Conservation (phyloP, 2,888 invertebrate species). For the Dorcus parallelipipedus region DNA sequence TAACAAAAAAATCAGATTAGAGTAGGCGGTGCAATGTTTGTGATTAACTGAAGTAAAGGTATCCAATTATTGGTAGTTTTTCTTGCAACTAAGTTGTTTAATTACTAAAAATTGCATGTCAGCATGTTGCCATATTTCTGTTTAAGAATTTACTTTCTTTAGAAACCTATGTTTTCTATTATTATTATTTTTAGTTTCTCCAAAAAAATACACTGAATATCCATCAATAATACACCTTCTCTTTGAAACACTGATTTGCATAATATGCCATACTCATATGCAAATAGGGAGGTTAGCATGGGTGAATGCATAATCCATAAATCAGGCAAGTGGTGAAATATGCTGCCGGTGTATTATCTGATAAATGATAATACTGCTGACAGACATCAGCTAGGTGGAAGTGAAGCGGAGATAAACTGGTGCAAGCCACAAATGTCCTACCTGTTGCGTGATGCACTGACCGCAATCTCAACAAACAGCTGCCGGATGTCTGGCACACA, state of each 20-base stretch:
- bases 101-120: too few relatives aligned
- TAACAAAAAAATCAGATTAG: too few relatives aligned
- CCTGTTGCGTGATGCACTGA: conserved; percentile 24
- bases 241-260: not conserved
- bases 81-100: too few relatives aligned
- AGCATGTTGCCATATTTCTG: too few relatives aligned
- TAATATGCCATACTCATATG: not conserved
- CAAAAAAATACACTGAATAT: too few relatives aligned
- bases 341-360: not conserved
- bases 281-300: not conserved
- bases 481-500: not conserved
- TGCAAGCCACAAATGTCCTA: conserved; percentile 24
- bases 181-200: too few relatives aligned
- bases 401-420: conserved; percentile 12
- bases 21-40: too few relatives aligned
- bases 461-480: conserved; percentile 2
- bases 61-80: too few relatives aligned
- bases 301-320: not conserved
- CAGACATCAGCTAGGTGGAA: conserved; percentile 14
- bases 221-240: too few relatives aligned
- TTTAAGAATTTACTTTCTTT: too few relatives aligned
- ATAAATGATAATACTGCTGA: conserved; percentile 3
- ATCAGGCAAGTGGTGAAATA: not conserved
- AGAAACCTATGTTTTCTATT: too few relatives aligned
- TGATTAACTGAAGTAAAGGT: too few relatives aligned